A percentile compares a stretch with the other conserved stretches of the same genome.
These are phyloP conservation scores for Arothron firmamentum DNA, from an alignment of 2,113 vertebrate species.

Conservation along the genomic window DNA sequence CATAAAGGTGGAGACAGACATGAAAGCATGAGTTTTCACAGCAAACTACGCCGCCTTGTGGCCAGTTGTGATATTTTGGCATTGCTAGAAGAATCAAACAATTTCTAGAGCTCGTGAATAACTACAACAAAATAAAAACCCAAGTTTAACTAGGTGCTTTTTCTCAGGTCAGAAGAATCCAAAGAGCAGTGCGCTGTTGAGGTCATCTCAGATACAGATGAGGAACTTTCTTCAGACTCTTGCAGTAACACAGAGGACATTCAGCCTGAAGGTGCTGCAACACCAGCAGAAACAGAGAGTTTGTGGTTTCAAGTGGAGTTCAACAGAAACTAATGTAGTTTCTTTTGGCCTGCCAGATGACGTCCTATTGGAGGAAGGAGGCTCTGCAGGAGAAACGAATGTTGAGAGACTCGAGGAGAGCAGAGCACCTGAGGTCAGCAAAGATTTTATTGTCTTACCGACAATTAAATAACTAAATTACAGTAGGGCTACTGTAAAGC, in stretches of 20 bases:
- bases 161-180: slow-evolving; percentile 54
- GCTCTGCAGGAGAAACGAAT: slow-evolving; percentile 22
- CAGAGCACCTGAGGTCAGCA: slow-evolving; percentile 52
- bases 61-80: too few species aligned
- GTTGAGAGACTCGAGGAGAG: slow-evolving; percentile 50
- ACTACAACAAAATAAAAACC: too few species aligned
- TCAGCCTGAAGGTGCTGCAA: slow-evolving; percentile 53
- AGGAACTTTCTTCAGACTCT: slow-evolving; percentile 24
- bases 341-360: slow-evolving; percentile 33
- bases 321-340: too few species aligned
- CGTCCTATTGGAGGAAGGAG: slow-evolving; percentile 37
- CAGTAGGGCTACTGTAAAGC: too few species aligned
- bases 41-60: too few species aligned
- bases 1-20: too few species aligned
- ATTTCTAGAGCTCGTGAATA: too few species aligned
- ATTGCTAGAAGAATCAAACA: too few species aligned
- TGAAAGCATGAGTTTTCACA: too few species aligned
- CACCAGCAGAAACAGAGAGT: not conserved
- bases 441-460: not conserved
- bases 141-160: not conserved
- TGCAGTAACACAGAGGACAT: slow-evolving; percentile 36
- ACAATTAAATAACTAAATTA: too few species aligned
- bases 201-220: slow-evolving; percentile 12
- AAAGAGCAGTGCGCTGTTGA: slow-evolving; percentile 20
- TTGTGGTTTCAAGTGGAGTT: not conserved